Evolutionary conservation across 2,113 vertebrate species (phyloP), one percentile per base, ranked within the genome.

Genomic region (Sander lucioperca): DNA sequence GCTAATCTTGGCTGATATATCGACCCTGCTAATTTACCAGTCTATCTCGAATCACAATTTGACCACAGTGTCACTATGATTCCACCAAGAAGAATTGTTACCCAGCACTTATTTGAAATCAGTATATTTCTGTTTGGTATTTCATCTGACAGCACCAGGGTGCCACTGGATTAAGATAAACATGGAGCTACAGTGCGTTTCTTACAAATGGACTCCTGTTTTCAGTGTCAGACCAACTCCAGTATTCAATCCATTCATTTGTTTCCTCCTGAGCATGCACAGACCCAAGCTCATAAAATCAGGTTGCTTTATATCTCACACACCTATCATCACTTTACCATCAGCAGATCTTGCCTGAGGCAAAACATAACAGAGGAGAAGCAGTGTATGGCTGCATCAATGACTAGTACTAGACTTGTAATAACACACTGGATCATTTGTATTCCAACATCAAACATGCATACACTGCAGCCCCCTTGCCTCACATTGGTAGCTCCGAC

Each of bases 181-280:
- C 33, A 54, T 16, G 14, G 25, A 63, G 66, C 70, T 53, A 10
- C 25, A 10, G 15, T 48, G 30, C 0, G 13, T 75, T 71, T 76
- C 74, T 64, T 75, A 63, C 50, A 82, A 85, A 73, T 51, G 47
- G 47, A 83, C 68, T 39, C 16, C 73, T 89, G 71, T 83, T 77
- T 84, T 87, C 56, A 74, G 25, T 85, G 73, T 82, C 84, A 80
- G 19, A 76, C 13, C 73, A 75, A 59, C 59, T 86, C 73, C 78
- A 30, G 11, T 45, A 51, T 70, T 75, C 78, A 70, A 9, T 79
- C 72, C 76, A 85, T 81, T 91, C 27, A 90, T 86, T 85, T 83
- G 63, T 58, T 73, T 75, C 36, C 61, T 74, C 30, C 57, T 80
- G 77, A 77, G 65, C 64, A 16, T 79, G 48, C 76, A 68, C 68